Percentiles rank a stretch among this genome's conserved stretches.
Evolutionary conservation across 1,140 invertebrate genomes (phyloP).

Genomic region (Ceratosolen fusciceps): DNA sequence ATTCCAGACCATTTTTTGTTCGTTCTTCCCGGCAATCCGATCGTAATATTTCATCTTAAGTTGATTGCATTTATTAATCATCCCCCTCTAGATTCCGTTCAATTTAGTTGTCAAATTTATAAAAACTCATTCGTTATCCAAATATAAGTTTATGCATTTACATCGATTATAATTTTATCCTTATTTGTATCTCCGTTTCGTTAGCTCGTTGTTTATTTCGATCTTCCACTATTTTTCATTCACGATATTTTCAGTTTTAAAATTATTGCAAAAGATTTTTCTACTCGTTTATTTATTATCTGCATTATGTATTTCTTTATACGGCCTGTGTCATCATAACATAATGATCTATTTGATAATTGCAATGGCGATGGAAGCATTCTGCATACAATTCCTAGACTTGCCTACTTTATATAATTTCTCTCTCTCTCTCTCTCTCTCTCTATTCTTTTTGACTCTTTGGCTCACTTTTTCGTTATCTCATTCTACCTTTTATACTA

Average conservation of each 20-base stretch:
- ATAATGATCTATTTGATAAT: slow-evolving; percentile 52
- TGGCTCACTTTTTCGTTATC: not conserved
- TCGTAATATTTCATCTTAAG: slow-evolving; percentile 22
- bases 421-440: not conserved
- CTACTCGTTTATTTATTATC: slow-evolving; percentile 21
- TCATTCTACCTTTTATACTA: slow-evolving; percentile 35
- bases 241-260: slow-evolving; percentile 22
- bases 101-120: too few relatives aligned
- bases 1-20: slow-evolving; percentile 30
- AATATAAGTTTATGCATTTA: too few relatives aligned
- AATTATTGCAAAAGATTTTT: slow-evolving; percentile 30
- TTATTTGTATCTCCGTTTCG: slow-evolving; percentile 34
- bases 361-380: slow-evolving; percentile 55
- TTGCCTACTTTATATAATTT: slow-evolving; percentile 49
- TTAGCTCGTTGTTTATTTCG: slow-evolving; percentile 40
- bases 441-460: slow-evolving; percentile 29
- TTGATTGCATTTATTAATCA: not conserved
- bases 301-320: slow-evolving; percentile 49
- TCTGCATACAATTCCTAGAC: slow-evolving; percentile 55
- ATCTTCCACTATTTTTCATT: slow-evolving; percentile 31
- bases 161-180: slow-evolving; percentile 41
- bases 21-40: slow-evolving; percentile 17
- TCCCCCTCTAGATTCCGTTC: not conserved
- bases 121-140: too few relatives aligned
- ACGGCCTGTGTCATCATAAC: slow-evolving; percentile 55